These are phyloP conservation scores for Pheosia gnoma DNA, from an alignment of 2,888 invertebrate genomes.

Conservation along the genomic window DNA sequence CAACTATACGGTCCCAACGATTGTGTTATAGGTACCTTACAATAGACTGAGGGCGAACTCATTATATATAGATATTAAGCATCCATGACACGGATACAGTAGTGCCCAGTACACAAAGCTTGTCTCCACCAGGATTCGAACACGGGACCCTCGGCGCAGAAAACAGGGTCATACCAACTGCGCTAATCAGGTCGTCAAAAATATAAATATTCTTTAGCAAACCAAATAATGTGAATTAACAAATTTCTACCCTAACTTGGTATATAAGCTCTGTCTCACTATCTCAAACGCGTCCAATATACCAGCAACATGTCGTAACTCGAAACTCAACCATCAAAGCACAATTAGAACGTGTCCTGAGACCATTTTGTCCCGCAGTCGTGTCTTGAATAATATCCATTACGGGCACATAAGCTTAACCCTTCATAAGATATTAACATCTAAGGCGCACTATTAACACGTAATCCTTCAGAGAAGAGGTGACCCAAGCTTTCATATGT, in stretches of 20 bases:
- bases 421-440: constrained; percentile 72
- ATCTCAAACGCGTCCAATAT: constrained; percentile 11
- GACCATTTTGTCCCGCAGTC: constrained; percentile 57
- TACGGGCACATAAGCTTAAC: constrained; percentile 67
- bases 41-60: no score
- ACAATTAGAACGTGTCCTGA: constrained; percentile 55
- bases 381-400: constrained; percentile 71
- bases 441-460: constrained; percentile 72
- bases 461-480: constrained; percentile 65
- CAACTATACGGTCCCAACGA: no score
- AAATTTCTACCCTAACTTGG: neutral
- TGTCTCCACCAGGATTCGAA: no score
- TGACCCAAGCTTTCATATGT: constrained; percentile 74
- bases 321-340: constrained; percentile 54
- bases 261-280: constrained; percentile 5
- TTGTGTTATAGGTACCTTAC: no score
- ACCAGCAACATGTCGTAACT: constrained; percentile 43
- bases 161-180: no score
- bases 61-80: no score
- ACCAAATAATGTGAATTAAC: no score
- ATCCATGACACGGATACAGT: no score
- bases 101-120: no score
- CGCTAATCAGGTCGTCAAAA: no score
- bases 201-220: no score
- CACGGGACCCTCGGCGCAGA: no score